Percentiles rank a stretch among this genome's conserved stretches.
Evolutionary conservation across 2,888 invertebrate genomes (phyloP).

Genomic region (Synanthedon tipuliformis): DNA sequence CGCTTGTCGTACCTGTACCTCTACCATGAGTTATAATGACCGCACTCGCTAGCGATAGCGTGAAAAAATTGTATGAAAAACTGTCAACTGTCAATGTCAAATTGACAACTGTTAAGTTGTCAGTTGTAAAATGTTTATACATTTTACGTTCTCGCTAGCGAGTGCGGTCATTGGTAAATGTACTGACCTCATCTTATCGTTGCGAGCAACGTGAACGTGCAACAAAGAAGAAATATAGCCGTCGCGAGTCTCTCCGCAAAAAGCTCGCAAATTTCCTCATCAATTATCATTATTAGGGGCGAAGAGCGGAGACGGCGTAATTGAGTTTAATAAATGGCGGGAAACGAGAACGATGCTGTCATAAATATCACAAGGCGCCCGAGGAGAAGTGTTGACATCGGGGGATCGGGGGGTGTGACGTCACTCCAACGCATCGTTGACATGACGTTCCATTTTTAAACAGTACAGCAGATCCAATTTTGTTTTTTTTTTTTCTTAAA

Average conservation of each 20-base stretch:
- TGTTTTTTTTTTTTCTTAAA: too few species aligned
- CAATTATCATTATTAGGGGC: constrained; percentile 68
- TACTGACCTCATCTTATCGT: too few species aligned
- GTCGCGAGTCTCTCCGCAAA: constrained; percentile 60
- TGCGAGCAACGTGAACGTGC: constrained; percentile 22
- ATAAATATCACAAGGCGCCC: constrained; percentile 2
- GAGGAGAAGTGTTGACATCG: constrained; percentile 4
- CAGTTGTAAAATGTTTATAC: too few species aligned
- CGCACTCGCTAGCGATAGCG: too few species aligned
- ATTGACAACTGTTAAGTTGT: too few species aligned
- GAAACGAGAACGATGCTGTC: constrained; percentile 30
- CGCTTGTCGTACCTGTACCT: too few species aligned
- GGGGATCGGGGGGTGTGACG: constrained; percentile 12
- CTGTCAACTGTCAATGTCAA: too few species aligned
- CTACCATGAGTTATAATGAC: too few species aligned
- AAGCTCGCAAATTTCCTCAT: constrained; percentile 69
- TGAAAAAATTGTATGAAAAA: too few species aligned
- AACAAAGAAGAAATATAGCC: constrained; percentile 53
- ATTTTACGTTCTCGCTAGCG: too few species aligned
- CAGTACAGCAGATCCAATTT: too few species aligned
- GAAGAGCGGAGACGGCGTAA: constrained; percentile 46
- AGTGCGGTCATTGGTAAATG: too few species aligned
- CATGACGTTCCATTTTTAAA: background rate
- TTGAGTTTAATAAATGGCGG: constrained; percentile 68
- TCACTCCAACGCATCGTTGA: background rate